phyloP scores from a whole-genome alignment of 2,888 invertebrate species.

The Ceriagrion tenellum region DNA sequence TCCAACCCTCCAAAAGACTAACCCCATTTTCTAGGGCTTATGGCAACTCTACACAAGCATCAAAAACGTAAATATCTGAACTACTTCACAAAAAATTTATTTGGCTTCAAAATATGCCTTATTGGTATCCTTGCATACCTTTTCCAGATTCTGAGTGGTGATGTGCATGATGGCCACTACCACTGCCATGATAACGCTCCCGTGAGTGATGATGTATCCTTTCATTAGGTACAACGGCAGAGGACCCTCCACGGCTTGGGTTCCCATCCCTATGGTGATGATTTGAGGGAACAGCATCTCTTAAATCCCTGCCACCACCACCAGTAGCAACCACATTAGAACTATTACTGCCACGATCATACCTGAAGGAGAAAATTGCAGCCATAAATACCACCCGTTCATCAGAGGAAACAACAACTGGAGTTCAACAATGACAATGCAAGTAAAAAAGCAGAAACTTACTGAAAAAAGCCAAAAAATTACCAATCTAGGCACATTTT shows the following conservation, averaged over 20 bases:
- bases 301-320: constrained; percentile 37
- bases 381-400: background rate
- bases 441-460: too few relatives aligned
- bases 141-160: constrained; percentile 61
- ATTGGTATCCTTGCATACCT: background rate
- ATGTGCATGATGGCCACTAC: constrained; percentile 46
- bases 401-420: too few relatives aligned
- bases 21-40: too few relatives aligned
- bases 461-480: too few relatives aligned
- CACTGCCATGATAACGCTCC: constrained; percentile 50
- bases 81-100: too few relatives aligned
- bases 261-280: constrained; percentile 61
- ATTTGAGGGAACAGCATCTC: constrained; percentile 27
- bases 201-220: constrained; percentile 49
- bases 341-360: constrained; percentile 43
- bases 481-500: too few relatives aligned
- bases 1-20: too few relatives aligned
- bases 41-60: too few relatives aligned
- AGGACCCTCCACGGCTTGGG: constrained; percentile 42
- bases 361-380: background rate
- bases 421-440: too few relatives aligned
- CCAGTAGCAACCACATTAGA: background rate
- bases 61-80: too few relatives aligned
- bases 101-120: too few relatives aligned
- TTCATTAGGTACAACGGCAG: background rate